Base-by-base conservation (phyloP, 2,888 invertebrate species). In the Perdita meconis region DNA sequence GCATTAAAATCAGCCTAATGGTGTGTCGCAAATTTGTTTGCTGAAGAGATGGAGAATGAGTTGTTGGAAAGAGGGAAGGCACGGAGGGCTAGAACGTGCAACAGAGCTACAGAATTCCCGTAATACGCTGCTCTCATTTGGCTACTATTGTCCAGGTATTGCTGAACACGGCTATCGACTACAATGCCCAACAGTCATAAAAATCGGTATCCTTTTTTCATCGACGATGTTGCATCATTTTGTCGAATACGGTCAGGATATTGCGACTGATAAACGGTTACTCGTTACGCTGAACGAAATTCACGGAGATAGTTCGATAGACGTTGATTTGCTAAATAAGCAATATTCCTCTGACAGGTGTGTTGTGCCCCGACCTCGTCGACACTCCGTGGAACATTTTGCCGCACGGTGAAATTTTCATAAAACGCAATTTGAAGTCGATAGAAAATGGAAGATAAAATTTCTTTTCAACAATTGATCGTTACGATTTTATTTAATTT, bases 1-100 rank as follows among this genome's bases (percentile, higher is more conserved):
- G 69, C 81, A 80, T 86, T 85, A 81, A 86, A 87, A 78, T 74
- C 73, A 50, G 56, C 55, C 66, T 72, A 47, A 66, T 36, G 59
- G 64, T 22, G 61, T 56, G 24, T 51, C 38, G 63, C 63, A 38
- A 81, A 84, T 81, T 70, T 84, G 66, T 82, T 82, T 75, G 60
- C 73, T 72, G 38, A 38, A 63, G 53, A 40, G 16, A 51, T 0
- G 50, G 74, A 61, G 64, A 51, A 51, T 34, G 50, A 53, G 57
- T 19, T 16, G 42, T 30, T 16, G 42, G 5, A 10, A 19, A 30
- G n/a, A 34, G 19, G 51, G 38, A 16, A 3, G 13, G 12, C 36
- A 12, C 19, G 55, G 44, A 22, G 42, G 12, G 16, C 22, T 38
- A 50, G 38, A 47, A 51, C 19, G 53, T 12, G 57, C 22, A 56